These are phyloP conservation scores for Uloborus diversus DNA, from an alignment of 1,140 invertebrate genomes.

Conservation along the genomic window DNA sequence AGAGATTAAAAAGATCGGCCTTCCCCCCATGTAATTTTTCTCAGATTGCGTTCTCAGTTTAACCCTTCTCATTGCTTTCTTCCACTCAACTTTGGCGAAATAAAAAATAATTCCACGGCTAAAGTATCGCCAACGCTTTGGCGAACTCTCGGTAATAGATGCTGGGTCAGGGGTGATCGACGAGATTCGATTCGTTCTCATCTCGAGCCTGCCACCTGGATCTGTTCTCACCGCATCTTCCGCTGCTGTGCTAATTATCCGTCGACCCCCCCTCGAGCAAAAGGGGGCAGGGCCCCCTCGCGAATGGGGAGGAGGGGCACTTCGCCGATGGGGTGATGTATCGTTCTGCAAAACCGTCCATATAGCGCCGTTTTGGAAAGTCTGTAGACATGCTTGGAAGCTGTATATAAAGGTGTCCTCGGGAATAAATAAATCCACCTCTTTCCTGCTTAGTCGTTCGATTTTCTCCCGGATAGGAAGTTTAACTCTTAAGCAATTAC, in stretches of 20 bases:
- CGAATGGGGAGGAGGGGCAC: conserved; percentile 18
- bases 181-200: conserved; percentile 51
- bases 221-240: conserved; percentile 35
- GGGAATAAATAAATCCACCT: too few species aligned
- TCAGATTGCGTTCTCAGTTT: too few species aligned
- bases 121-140: conserved; percentile 4
- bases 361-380: conserved; percentile 37
- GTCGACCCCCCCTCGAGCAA: background rate
- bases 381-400: too few species aligned
- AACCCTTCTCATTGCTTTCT: too few species aligned
- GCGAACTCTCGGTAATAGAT: conserved; percentile 38
- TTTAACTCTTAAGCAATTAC: too few species aligned
- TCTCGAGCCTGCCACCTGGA: conserved; percentile 32
- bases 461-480: too few species aligned
- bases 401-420: too few species aligned
- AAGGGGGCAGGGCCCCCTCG: background rate
- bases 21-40: too few species aligned
- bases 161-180: conserved; percentile 51
- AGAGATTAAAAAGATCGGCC: too few species aligned
- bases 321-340: conserved; percentile 43
- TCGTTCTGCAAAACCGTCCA: conserved; percentile 31
- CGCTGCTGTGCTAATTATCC: conserved; percentile 48
- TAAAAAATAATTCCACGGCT: too few species aligned
- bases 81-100: too few species aligned
- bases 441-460: too few species aligned